Evolutionary conservation across 2,113 vertebrate species (phyloP).

Genomic region (Melanostigma gelatinosum): DNA sequence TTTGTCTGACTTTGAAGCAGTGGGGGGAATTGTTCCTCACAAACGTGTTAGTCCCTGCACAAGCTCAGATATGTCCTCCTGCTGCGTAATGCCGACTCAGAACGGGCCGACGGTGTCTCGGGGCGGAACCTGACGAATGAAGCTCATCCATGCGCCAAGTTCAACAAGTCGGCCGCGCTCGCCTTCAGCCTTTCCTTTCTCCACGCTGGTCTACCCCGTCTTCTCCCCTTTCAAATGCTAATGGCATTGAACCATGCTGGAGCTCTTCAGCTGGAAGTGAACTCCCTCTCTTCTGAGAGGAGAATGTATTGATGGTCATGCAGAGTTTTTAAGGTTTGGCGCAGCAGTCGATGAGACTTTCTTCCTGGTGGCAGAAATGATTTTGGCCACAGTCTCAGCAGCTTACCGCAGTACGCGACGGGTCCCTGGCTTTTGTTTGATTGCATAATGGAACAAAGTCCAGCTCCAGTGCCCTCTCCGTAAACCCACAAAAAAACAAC

Average conservation of each 20-base stretch:
- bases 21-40: slow-evolving; percentile 24
- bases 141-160: slow-evolving; percentile 69
- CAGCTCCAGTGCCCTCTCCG: slow-evolving; percentile 28
- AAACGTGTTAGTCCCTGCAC: slow-evolving; percentile 11
- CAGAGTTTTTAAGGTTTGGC: slow-evolving; percentile 65
- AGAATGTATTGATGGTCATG: slow-evolving; percentile 70
- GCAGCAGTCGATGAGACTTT: slow-evolving; percentile 44
- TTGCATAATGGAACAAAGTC: slow-evolving; percentile 60
- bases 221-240: slow-evolving; percentile 76
- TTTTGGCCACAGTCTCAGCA: slow-evolving; percentile 55
- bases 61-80: slow-evolving; percentile 8
- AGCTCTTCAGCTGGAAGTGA: slow-evolving; percentile 55
- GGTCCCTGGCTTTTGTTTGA: slow-evolving; percentile 59
- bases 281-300: slow-evolving; percentile 39
- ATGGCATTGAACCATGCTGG: slow-evolving; percentile 63
- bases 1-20: slow-evolving; percentile 33
- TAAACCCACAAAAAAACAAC: slow-evolving; percentile 8
- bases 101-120: slow-evolving; percentile 38
- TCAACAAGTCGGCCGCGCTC: slow-evolving; percentile 67
- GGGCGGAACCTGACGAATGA: slow-evolving; percentile 53
- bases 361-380: slow-evolving; percentile 57
- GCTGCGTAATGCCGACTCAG: slow-evolving; percentile 42
- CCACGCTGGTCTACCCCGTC: slow-evolving; percentile 24
- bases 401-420: slow-evolving; percentile 33
- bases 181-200: slow-evolving; percentile 45